Percentiles rank a stretch among this genome's conserved stretches.
These are phyloP conservation scores for Mobula birostris DNA, from an alignment of 2,113 vertebrate species.

Conservation along the genomic window DNA sequence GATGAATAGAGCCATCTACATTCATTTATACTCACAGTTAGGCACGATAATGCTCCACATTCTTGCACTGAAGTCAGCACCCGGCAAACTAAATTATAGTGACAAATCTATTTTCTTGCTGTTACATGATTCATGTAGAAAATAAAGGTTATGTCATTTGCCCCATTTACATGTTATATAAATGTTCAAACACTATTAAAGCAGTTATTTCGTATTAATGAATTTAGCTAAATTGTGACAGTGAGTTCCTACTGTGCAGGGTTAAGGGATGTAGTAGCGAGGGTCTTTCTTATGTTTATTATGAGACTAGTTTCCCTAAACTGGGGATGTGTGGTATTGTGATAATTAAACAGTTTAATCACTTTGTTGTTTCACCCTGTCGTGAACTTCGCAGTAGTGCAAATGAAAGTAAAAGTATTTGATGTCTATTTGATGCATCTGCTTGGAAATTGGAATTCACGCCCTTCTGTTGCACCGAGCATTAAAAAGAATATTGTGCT, in stretches of 20 bases:
- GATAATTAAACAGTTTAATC: background rate
- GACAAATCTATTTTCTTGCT: background rate
- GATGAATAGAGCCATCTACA: background rate
- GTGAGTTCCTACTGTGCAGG: background rate
- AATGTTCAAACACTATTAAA: background rate
- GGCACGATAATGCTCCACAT: background rate
- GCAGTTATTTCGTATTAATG: background rate
- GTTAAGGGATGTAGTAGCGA: background rate
- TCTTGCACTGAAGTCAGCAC: background rate
- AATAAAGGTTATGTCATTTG: background rate
- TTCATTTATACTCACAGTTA: background rate
- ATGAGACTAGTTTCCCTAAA: too few species aligned
- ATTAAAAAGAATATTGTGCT: too few species aligned
- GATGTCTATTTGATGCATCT: too few species aligned
- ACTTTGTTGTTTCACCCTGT: background rate
- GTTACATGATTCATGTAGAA: background rate
- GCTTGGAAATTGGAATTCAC: too few species aligned
- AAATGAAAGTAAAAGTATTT: background rate
- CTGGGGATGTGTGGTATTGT: background rate
- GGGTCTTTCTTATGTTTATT: background rate
- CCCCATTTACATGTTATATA: background rate
- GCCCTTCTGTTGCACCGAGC: too few species aligned
- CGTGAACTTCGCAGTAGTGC: background rate
- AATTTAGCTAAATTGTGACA: background rate
- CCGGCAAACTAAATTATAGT: background rate